These are phyloP conservation scores for Notocelia uddmanniana DNA, from an alignment of 2,888 invertebrate genomes.

Conservation along the genomic window DNA sequence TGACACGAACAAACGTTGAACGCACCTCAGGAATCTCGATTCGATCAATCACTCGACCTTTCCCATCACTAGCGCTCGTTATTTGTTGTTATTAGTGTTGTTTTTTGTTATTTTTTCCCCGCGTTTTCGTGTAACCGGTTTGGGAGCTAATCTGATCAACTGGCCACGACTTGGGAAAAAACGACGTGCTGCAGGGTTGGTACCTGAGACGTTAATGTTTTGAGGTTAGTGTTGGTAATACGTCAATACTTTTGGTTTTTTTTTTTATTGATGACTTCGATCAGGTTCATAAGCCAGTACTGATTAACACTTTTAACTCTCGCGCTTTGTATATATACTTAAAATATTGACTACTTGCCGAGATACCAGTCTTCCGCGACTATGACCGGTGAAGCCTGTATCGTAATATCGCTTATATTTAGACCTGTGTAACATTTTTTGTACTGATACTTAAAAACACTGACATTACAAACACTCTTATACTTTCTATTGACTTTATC, in stretches of 20 bases:
- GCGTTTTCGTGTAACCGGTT: slow-evolving; percentile 78
- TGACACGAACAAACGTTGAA: not conserved
- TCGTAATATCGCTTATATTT: too few relatives aligned
- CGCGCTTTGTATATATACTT: too few relatives aligned
- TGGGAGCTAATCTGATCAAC: slow-evolving; percentile 80
- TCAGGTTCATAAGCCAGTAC: not conserved
- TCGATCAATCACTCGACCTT: slow-evolving; percentile 56
- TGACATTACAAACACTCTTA: too few relatives aligned
- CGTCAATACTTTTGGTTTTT: not conserved
- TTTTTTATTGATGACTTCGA: not conserved
- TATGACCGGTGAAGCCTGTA: too few relatives aligned
- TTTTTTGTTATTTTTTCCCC: slow-evolving; percentile 74
- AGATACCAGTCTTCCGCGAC: too few relatives aligned
- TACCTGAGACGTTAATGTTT: slow-evolving; percentile 20
- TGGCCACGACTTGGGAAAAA: slow-evolving; percentile 70
- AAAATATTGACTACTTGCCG: too few relatives aligned
- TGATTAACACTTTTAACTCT: too few relatives aligned
- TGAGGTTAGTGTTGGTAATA: not conserved
- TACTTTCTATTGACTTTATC: too few relatives aligned
- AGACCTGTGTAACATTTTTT: too few relatives aligned
- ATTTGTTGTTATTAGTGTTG: slow-evolving; percentile 85
- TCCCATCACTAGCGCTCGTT: slow-evolving; percentile 74
- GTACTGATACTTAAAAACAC: too few relatives aligned
- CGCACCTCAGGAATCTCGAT: slow-evolving; percentile 47
- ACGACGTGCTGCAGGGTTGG: slow-evolving; percentile 32